These are phyloP conservation scores for Drosophila siamana DNA, from an alignment of 2,888 invertebrate genomes.

Conservation along the genomic window DNA sequence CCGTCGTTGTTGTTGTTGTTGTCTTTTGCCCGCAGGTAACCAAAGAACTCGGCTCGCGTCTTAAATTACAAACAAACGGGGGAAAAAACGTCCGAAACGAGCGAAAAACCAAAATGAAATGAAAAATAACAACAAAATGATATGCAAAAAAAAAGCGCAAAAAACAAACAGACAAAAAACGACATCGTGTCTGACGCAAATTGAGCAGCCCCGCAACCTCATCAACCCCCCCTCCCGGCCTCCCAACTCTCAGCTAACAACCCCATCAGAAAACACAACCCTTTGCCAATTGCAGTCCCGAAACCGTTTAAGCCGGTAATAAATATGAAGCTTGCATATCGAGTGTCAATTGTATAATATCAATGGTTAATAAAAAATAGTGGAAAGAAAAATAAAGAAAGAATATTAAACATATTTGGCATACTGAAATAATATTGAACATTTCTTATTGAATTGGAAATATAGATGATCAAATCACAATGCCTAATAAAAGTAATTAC, in stretches of 20 bases:
- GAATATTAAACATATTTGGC: no score
- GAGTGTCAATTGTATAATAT: no score
- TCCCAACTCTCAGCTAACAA: background rate
- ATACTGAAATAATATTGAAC: no score
- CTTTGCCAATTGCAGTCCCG: no score
- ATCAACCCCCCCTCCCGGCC: background rate
- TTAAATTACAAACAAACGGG: conserved; percentile 58
- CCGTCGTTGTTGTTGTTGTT: conserved; percentile 24
- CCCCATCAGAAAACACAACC: background rate
- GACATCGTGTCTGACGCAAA: conserved; percentile 38
- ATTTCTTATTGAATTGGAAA: no score
- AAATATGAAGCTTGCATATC: no score
- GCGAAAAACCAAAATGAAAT: conserved; percentile 2
- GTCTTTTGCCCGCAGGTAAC: conserved; percentile 65
- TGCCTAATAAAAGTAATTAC: no score
- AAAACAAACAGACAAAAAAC: conserved; percentile 2
- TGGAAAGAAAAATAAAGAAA: no score
- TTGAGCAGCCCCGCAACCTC: conserved; percentile 16
- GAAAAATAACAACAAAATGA: conserved; percentile 13
- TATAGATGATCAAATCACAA: no score
- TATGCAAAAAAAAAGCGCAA: conserved; percentile 10
- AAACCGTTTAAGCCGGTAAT: no score
- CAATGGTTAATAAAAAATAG: no score
- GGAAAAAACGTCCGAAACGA: conserved; percentile 7
- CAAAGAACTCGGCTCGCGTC: conserved; percentile 66